phyloP scores from a whole-genome alignment of 2,797 vertebrate genomes.

The Cercopithecus mitis region DNA sequence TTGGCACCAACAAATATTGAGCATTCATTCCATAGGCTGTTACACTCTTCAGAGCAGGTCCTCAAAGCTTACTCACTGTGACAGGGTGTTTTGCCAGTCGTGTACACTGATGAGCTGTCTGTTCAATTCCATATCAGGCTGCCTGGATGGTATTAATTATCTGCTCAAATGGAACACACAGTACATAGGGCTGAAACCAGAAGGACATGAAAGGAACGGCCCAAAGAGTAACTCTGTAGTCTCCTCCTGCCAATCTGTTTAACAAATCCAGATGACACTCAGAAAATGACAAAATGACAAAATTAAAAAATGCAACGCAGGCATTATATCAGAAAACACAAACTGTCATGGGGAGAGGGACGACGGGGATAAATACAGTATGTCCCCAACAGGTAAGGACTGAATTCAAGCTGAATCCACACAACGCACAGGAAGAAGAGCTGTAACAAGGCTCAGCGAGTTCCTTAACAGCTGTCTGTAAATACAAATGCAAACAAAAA shows the following conservation, averaged over 20 bases:
- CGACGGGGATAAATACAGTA: not conserved
- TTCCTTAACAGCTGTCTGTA: not conserved
- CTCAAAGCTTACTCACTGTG: not conserved
- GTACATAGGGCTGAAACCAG: not conserved
- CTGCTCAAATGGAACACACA: not conserved
- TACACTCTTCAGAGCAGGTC: not conserved
- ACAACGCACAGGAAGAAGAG: not conserved
- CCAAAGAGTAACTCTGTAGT: not conserved
- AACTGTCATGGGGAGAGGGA: not conserved
- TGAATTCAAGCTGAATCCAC: conserved; percentile 5
- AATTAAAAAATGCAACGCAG: not conserved
- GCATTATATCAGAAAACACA: not conserved
- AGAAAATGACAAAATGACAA: conserved; percentile 60
- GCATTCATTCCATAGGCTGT: not conserved
- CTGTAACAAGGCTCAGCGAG: not conserved
- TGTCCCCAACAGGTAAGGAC: not conserved
- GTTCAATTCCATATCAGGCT: not conserved
- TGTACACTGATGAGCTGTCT: not conserved
- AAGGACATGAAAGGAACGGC: not conserved
- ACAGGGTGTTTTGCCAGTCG: not conserved
- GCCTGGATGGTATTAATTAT: not conserved
- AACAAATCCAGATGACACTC: not conserved
- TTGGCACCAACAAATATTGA: not conserved
- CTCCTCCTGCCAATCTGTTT: not conserved
- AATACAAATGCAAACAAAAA: not conserved